Evolutionary conservation across 2,113 vertebrate species (phyloP).

Genomic region (Empidonax alnorum): DNA sequence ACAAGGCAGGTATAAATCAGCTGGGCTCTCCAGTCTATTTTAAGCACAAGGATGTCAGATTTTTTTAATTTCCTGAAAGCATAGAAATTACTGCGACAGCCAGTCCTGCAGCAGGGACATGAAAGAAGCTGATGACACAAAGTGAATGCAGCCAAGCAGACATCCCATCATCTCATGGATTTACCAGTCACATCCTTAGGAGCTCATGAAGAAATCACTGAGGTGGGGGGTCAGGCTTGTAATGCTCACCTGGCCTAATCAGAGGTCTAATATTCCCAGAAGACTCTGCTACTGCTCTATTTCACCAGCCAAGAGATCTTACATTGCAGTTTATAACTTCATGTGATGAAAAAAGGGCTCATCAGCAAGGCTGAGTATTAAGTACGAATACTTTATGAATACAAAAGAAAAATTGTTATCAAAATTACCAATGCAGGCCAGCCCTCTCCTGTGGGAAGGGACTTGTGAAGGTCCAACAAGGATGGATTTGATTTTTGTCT

Average conservation of each 20-base stretch:
- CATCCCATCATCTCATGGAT: rapidly evolving
- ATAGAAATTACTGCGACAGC: neutral
- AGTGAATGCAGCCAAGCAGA: neutral
- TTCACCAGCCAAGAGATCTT: neutral
- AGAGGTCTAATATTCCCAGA: neutral
- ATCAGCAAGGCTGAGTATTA: neutral
- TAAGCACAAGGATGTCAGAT: neutral
- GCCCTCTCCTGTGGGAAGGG: neutral
- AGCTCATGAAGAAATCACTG: neutral
- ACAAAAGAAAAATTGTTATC: neutral
- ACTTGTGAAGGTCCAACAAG: neutral
- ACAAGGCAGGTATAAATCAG: neutral
- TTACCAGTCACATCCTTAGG: neutral
- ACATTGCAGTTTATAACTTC: neutral
- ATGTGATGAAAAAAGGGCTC: neutral
- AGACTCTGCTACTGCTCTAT: neutral
- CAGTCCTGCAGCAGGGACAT: neutral
- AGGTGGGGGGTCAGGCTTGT: neutral
- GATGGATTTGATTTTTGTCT: neutral
- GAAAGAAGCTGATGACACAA: neutral
- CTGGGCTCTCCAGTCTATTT: neutral
- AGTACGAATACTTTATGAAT: neutral
- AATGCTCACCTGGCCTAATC: neutral
- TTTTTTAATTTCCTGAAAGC: slow-evolving; percentile 18
- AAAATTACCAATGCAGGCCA: neutral